These are phyloP conservation scores for Paratilapia polleni DNA, from an alignment of 2,113 vertebrate genomes.

Conservation along the genomic window DNA sequence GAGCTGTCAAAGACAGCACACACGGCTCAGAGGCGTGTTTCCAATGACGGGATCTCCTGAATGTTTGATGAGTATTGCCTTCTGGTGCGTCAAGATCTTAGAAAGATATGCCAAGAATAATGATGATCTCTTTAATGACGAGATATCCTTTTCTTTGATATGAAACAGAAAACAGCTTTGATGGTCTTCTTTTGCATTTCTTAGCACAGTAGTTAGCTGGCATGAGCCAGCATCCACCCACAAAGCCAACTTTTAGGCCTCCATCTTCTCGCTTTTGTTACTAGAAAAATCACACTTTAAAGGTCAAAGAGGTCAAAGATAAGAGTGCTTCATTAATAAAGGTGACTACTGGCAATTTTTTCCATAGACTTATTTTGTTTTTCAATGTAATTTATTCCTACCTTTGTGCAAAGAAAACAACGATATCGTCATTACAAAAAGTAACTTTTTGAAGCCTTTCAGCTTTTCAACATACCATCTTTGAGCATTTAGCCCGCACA, in stretches of 20 bases:
- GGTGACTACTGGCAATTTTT: neutral
- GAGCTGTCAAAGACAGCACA: constrained; percentile 36
- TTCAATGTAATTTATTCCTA: neutral
- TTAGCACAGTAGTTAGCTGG: neutral
- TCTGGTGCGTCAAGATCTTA: neutral
- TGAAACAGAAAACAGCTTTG: neutral
- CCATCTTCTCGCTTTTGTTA: neutral
- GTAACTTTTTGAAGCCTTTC: neutral
- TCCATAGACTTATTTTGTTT: neutral
- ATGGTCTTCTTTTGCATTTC: neutral
- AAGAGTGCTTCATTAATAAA: neutral
- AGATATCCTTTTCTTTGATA: neutral
- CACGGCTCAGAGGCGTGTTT: constrained; percentile 28
- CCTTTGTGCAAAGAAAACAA: neutral
- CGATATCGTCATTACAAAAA: neutral
- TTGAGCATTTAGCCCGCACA: neutral
- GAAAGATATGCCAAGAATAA: neutral
- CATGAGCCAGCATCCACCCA: too few relatives aligned
- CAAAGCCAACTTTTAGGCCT: neutral
- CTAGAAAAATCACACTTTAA: neutral
- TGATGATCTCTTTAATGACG: neutral
- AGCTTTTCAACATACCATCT: neutral
- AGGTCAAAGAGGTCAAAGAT: neutral
- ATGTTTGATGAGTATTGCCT: constrained; percentile 46
- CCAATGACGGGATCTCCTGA: constrained; percentile 29